A percentile compares a stretch with the other conserved stretches of the same genome.
phyloP scores from a whole-genome alignment of 2,113 vertebrate species.

The Ptychochromis oligacanthus region DNA sequence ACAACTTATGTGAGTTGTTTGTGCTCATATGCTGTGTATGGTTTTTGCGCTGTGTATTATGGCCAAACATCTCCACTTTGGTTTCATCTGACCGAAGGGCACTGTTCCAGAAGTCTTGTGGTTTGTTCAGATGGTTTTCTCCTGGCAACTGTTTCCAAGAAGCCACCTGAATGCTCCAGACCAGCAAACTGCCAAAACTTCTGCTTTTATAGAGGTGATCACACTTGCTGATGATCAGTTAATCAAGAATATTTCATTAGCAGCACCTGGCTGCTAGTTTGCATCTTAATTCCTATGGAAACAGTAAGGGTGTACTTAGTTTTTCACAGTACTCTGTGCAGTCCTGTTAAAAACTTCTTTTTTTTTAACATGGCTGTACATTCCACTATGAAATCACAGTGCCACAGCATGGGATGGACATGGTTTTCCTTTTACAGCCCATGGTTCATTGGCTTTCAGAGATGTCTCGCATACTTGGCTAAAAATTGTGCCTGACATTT shows the following conservation, averaged over 20 bases:
- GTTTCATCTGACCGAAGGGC: too few relatives aligned
- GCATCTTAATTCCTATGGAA: background rate
- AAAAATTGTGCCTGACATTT: slow-evolving; percentile 25
- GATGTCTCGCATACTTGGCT: background rate
- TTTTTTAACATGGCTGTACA: background rate
- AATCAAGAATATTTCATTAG: too few relatives aligned
- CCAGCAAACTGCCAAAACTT: too few relatives aligned
- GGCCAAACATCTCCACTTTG: too few relatives aligned
- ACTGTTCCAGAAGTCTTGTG: too few relatives aligned
- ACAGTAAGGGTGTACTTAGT: background rate
- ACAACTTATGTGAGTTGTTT: background rate
- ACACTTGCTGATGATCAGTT: too few relatives aligned
- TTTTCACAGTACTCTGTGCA: background rate
- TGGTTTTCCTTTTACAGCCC: slow-evolving; percentile 30
- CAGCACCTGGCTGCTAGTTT: too few relatives aligned
- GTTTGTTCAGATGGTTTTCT: too few relatives aligned
- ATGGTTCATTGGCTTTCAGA: slow-evolving; percentile 25
- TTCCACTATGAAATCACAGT: slow-evolving; percentile 30
- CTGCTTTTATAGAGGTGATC: too few relatives aligned
- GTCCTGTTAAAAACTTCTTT: background rate
- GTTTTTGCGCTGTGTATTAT: too few relatives aligned
- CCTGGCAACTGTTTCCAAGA: background rate
- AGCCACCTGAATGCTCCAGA: fast-evolving
- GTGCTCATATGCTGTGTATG: too few relatives aligned
- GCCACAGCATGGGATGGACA: slow-evolving; percentile 30